Evolutionary conservation across 2,113 vertebrate species (phyloP).

Genomic region (Poeciliopsis turrubarensis): DNA sequence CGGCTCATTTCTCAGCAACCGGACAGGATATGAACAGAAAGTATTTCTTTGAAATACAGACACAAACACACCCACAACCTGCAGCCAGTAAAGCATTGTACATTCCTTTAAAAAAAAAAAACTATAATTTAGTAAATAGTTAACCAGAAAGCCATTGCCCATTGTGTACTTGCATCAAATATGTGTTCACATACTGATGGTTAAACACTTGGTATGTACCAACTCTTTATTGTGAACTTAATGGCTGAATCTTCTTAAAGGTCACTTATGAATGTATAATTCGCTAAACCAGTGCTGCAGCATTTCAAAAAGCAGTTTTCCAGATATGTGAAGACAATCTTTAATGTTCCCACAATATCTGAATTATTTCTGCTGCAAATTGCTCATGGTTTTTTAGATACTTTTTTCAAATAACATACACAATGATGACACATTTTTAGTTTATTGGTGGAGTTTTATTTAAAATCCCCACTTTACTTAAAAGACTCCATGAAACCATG

Average conservation of each 20-base stretch:
- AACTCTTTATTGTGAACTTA: neutral
- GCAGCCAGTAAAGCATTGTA: neutral
- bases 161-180: neutral
- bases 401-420: no score
- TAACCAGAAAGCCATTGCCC: neutral
- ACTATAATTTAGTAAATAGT: neutral
- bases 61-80: neutral
- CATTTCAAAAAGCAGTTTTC: neutral
- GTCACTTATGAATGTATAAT: neutral
- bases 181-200: neutral
- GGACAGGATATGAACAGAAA: constrained; percentile 58
- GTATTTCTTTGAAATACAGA: constrained; percentile 11
- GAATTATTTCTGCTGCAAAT: no score
- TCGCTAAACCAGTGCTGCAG: neutral
- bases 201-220: neutral
- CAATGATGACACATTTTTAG: no score
- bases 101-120: neutral
- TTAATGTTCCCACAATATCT: neutral
- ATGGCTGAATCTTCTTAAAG: neutral
- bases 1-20: constrained; percentile 42
- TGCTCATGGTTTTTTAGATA: no score
- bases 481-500: no score
- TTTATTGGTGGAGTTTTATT: no score
- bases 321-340: neutral
- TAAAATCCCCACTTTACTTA: no score